Percentiles rank a stretch among this genome's conserved stretches.
phyloP scores from a whole-genome alignment of 2,888 invertebrate genomes.

The Xiphydria camelus region DNA sequence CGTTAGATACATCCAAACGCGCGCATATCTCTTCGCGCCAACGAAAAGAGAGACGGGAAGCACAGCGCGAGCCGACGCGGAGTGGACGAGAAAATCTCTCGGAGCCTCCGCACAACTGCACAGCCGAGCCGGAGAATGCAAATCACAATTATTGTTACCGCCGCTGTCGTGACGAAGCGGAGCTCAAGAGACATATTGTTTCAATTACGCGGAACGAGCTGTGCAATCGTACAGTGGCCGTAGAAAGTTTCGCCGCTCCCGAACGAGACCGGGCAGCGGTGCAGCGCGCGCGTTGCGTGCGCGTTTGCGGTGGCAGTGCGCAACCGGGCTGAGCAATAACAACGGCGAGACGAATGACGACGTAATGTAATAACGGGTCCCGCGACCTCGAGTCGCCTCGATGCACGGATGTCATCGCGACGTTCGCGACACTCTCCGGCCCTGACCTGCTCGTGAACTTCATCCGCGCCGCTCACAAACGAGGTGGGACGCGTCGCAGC shows the following conservation, averaged over 20 bases:
- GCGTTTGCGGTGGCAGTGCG: slow-evolving; percentile 1
- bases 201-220: slow-evolving; percentile 27
- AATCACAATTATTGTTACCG: slow-evolving; percentile 29
- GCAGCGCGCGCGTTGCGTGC: neutral
- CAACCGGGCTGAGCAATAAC: slow-evolving; percentile 22
- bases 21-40: too few species aligned
- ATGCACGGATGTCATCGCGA: too few species aligned
- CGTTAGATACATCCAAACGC: too few species aligned
- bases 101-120: too few species aligned
- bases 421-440: too few species aligned
- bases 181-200: slow-evolving; percentile 30
- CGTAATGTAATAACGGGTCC: slow-evolving; percentile 28
- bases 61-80: too few species aligned
- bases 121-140: slow-evolving; percentile 19
- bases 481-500: too few species aligned
- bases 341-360: slow-evolving; percentile 28
- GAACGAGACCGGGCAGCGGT: neutral
- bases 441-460: too few species aligned
- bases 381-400: slow-evolving; percentile 9
- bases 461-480: too few species aligned
- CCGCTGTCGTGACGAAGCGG: slow-evolving; percentile 25
- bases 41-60: too few species aligned
- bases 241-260: neutral
- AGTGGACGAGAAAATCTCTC: too few species aligned
- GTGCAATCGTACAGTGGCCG: slow-evolving; percentile 6